These are phyloP conservation scores for Syrphus vitripennis DNA, from an alignment of 2,888 invertebrate species.

Conservation along the genomic window DNA sequence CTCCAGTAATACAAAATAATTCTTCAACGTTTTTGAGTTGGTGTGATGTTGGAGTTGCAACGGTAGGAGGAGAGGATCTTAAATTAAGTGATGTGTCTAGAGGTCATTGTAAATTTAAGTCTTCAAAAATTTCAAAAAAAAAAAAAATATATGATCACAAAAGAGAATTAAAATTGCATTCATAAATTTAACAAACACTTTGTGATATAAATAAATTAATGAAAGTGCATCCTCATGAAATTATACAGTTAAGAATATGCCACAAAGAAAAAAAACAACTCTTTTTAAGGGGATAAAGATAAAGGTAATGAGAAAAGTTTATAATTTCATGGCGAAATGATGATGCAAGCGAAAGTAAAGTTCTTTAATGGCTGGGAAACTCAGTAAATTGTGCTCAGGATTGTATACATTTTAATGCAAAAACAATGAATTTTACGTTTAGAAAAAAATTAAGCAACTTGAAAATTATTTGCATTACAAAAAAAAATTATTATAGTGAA, in stretches of 20 bases:
- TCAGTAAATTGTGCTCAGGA: too few species aligned
- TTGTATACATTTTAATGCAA: too few species aligned
- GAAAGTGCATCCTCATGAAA: constrained; percentile 40
- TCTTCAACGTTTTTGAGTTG: constrained; percentile 4
- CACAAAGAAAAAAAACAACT: constrained; percentile 8
- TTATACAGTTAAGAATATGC: constrained; percentile 41
- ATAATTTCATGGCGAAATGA: not conserved
- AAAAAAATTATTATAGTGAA: too few species aligned
- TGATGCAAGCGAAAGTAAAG: not conserved
- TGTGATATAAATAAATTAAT: not conserved
- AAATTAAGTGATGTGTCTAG: constrained; percentile 58
- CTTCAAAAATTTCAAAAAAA: not conserved
- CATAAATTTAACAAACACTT: not conserved
- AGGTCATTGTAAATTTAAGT: constrained; percentile 46
- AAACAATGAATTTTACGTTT: too few species aligned
- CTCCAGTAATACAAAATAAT: constrained; percentile 26
- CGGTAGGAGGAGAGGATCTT: not conserved
- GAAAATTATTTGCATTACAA: too few species aligned
- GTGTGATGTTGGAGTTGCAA: too few species aligned
- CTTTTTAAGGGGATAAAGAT: not conserved
- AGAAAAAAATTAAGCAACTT: too few species aligned
- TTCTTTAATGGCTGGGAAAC: not conserved
- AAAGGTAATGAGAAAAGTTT: constrained; percentile 1
- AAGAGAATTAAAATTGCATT: constrained; percentile 27
- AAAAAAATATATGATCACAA: not conserved